Evolutionary conservation across 2,888 invertebrate genomes (phyloP).

Genomic region (Philonicus albiceps): DNA sequence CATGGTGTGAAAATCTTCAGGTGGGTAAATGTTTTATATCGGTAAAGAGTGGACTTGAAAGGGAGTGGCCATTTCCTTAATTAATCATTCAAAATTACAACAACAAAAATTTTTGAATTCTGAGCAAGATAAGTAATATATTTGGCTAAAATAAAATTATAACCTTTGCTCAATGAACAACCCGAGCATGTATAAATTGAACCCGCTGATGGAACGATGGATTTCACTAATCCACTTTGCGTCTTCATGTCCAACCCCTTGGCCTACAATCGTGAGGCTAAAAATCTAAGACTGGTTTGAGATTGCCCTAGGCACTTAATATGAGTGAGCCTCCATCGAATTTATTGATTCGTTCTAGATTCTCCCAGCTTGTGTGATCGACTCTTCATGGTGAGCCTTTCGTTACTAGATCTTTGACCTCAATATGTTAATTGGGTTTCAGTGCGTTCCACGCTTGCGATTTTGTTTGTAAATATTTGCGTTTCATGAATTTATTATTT

Average conservation of each 20-base stretch:
- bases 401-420: neutral
- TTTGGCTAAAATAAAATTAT: neutral
- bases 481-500: neutral
- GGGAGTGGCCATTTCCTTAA: neutral
- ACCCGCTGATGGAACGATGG: neutral
- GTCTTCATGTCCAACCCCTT: neutral
- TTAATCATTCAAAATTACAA: neutral
- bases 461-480: slow-evolving; percentile 14
- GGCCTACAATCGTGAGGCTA: neutral
- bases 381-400: neutral
- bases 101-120: neutral
- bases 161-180: neutral
- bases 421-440: slow-evolving; percentile 22
- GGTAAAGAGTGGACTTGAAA: neutral
- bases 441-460: neutral
- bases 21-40: neutral
- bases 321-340: neutral
- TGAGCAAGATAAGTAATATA: neutral
- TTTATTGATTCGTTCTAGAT: slow-evolving; percentile 21
- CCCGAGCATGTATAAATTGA: neutral
- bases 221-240: neutral
- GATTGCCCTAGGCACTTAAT: neutral
- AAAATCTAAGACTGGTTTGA: neutral
- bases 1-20: neutral
- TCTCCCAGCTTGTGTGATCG: neutral